A percentile compares a stretch with the other conserved stretches of the same genome.
Evolutionary conservation across 1,140 invertebrate genomes (phyloP).

Genomic region (Brachionus koreanus): DNA sequence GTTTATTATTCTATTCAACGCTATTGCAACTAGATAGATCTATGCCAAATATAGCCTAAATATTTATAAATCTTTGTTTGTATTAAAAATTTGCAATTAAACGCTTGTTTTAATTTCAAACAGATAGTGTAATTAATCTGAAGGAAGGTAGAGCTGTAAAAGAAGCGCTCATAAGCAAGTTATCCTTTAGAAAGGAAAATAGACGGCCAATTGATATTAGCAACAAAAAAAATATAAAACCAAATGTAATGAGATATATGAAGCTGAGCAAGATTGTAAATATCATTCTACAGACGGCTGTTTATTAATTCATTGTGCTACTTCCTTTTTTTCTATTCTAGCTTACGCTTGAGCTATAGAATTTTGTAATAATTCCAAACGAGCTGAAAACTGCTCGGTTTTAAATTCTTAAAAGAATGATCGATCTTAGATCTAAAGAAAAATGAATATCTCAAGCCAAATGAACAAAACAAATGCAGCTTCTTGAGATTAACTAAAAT

Average conservation of each 20-base stretch:
- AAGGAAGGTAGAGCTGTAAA: neutral
- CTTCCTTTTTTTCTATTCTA: neutral
- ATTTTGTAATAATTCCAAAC: neutral
- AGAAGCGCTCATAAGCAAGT: neutral
- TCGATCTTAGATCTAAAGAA: neutral
- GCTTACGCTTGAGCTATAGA: neutral
- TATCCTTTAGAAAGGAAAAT: neutral
- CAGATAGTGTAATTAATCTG: neutral
- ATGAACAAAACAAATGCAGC: neutral
- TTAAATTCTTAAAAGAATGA: neutral
- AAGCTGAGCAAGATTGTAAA: neutral
- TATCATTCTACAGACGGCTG: neutral
- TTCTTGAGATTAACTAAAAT: neutral
- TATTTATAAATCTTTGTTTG: neutral
- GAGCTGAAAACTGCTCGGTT: neutral
- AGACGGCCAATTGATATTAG: constrained; percentile 3
- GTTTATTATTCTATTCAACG: neutral
- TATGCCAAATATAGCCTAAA: constrained; percentile 7
- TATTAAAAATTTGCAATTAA: neutral
- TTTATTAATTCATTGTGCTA: neutral
- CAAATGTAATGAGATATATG: neutral
- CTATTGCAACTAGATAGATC: neutral
- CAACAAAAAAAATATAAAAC: neutral
- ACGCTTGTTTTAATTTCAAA: constrained; percentile 24
- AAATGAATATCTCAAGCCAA: neutral